Evolutionary conservation across 2,888 invertebrate genomes (phyloP), one percentile per base, ranked within the genome.

Genomic region (Drosophila diplacantha): DNA sequence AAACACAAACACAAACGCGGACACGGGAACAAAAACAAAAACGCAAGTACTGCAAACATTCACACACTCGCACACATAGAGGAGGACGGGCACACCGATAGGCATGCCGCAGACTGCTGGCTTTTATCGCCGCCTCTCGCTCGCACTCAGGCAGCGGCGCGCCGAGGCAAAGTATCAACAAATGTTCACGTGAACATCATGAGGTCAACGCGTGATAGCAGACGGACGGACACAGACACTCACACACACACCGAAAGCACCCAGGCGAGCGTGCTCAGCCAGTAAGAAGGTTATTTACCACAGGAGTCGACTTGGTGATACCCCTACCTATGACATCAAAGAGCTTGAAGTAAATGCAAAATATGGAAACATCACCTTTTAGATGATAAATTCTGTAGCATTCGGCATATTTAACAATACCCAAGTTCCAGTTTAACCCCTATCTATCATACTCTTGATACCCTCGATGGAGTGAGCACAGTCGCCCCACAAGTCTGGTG

Each of bases 101-200:
- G 67, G 74, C 77, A 76, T 67, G 76, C 75, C 69, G 69, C 67
- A 60, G 54, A 50, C 53, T 68, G 68, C 64, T 65, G 51, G 60
- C 57, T 44, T 57, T 46, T 46, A 9, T 47, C 20, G 47, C 50
- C 38, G 26, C 59, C 26, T 37, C 61, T 12, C 47, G 6, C 41
- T 52, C 50, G 37, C 35, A 37, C 46, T 32, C 47, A 46, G 32
- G 20, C 44, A 37, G 26, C 20, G 12, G n/a, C 39, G 39, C 26
- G 52, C 59, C 70, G 69, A 52, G 61, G 49, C 77, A 57, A 50
- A 80, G 77, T 80, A 80, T 83, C 81, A 83, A 78, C 82, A 80
- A 81, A 77, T 87, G 88, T 87, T 91, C 92, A 92, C 92, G 92
- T 89, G 89, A 89, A 89, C 87, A 91, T 91, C 95, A 95, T 93